Evolutionary conservation across 2,113 vertebrate genomes (phyloP).

Genomic region (Leptobrachium leishanense): DNA sequence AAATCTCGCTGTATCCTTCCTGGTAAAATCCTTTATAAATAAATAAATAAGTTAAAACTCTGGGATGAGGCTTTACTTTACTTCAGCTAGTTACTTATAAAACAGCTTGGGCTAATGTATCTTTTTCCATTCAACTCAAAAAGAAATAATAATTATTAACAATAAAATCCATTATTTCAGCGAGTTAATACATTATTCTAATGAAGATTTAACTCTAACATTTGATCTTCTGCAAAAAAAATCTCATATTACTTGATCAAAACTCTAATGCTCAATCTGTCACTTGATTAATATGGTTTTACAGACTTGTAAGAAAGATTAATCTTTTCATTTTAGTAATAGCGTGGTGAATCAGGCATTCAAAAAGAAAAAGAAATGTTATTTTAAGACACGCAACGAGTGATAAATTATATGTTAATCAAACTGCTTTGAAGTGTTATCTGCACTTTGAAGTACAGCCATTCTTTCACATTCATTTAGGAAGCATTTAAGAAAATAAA

Average conservation of each 20-base stretch:
- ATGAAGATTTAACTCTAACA: too few relatives aligned
- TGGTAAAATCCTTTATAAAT: too few relatives aligned
- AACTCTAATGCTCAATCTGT: background rate
- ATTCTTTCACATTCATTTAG: background rate
- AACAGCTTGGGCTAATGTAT: too few relatives aligned
- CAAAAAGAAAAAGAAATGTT: background rate
- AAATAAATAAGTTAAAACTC: too few relatives aligned
- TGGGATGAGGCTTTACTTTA: too few relatives aligned
- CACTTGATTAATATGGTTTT: background rate
- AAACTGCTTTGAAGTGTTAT: background rate
- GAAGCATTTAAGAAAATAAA: background rate
- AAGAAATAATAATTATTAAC: too few relatives aligned
- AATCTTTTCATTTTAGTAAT: background rate
- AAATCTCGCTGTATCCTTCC: too few relatives aligned
- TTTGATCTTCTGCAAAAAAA: background rate
- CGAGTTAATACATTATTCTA: too few relatives aligned
- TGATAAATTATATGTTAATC: slow-evolving; percentile 7
- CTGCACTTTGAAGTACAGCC: background rate
- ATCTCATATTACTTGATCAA: background rate
- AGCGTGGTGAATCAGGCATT: background rate
- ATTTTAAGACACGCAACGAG: background rate
- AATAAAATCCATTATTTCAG: too few relatives aligned
- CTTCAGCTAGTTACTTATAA: too few relatives aligned
- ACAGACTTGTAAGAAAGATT: slow-evolving; percentile 4
- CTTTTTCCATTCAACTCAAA: too few relatives aligned